A percentile compares a stretch with the other conserved stretches of the same genome.
Conservation (phyloP, 2,797 vertebrate genomes). For the Dermochelys coriacea region DNA sequence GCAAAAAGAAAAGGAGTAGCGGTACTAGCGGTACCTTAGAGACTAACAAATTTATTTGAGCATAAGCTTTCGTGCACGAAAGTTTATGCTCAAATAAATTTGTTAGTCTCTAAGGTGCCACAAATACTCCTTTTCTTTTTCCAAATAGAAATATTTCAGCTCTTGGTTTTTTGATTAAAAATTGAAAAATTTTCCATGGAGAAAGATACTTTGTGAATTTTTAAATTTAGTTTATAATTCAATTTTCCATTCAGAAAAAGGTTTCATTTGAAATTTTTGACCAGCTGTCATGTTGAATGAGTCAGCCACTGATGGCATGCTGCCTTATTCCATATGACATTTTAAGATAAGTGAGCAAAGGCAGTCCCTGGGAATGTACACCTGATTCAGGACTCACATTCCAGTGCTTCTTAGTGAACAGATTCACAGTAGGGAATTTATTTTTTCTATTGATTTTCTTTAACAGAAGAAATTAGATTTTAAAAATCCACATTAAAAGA, state of each 20-base stretch:
- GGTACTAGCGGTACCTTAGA: no score
- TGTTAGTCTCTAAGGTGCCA: no score
- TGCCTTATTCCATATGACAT: background rate
- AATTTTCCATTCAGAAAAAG: background rate
- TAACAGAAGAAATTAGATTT: background rate
- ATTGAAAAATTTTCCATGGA: background rate
- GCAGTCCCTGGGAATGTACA: background rate
- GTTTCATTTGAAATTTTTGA: background rate
- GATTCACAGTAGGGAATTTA: background rate
- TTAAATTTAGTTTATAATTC: background rate
- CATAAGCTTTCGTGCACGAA: no score
- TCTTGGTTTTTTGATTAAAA: background rate
- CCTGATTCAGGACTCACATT: background rate
- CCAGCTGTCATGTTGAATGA: background rate
- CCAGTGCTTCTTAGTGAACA: background rate
- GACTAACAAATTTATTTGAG: no score
- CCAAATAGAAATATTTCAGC: background rate
- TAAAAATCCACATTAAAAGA: background rate
- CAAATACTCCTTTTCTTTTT: no score
- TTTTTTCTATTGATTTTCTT: rapidly evolving
- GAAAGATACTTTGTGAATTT: background rate
- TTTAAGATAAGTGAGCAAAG: background rate
- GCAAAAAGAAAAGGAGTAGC: no score
- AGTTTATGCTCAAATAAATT: no score
- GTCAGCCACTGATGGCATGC: rapidly evolving